phyloP scores from a whole-genome alignment of 2,888 invertebrate species.

The Drosophila subsilvestris region DNA sequence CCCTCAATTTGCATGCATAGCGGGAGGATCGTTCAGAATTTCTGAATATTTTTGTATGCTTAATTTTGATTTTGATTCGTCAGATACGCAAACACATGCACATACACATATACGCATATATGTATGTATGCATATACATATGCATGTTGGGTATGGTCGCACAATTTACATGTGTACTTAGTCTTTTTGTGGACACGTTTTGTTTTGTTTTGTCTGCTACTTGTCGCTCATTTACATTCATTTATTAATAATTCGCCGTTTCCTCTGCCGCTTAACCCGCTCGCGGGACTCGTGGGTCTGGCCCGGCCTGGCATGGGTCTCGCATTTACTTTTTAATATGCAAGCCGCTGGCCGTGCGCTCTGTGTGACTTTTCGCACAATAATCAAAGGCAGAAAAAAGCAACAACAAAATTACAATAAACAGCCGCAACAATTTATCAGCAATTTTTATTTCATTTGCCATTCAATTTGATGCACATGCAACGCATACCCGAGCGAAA shows the following conservation, averaged over 20 bases:
- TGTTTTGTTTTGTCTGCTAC: constrained; percentile 25
- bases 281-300: not conserved
- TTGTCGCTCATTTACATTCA: constrained; percentile 69
- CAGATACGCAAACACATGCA: constrained; percentile 35
- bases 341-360: constrained; percentile 63
- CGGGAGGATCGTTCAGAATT: constrained; percentile 1
- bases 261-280: constrained; percentile 22
- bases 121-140: not conserved
- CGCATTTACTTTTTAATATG: constrained; percentile 56
- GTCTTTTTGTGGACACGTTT: constrained; percentile 19
- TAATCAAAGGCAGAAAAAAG: constrained; percentile 61
- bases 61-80: constrained; percentile 63
- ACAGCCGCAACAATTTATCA: constrained; percentile 43
- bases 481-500: constrained; percentile 11
- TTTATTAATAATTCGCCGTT: constrained; percentile 65
- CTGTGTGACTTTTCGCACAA: constrained; percentile 78
- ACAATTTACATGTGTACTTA: constrained; percentile 21
- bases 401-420: constrained; percentile 30
- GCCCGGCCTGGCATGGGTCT: not conserved
- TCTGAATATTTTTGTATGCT: constrained; percentile 36
- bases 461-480: constrained; percentile 33
- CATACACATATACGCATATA: not conserved
- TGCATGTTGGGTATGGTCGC: not conserved
- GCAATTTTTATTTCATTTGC: constrained; percentile 56
- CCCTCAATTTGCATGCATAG: not conserved